phyloP scores from a whole-genome alignment of 2,113 vertebrate species.

The Bujurquina vittata region DNA sequence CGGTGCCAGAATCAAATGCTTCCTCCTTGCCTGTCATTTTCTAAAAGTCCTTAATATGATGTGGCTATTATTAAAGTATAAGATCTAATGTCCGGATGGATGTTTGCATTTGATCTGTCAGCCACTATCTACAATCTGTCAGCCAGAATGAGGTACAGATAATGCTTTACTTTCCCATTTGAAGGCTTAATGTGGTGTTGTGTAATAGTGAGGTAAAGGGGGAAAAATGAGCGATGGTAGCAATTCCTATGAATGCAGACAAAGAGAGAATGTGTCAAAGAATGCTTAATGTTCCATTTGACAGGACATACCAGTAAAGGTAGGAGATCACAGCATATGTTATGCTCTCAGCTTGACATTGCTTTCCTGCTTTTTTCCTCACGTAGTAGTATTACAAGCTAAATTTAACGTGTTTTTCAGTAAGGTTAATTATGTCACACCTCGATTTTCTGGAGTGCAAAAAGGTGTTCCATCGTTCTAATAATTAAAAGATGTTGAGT shows the following conservation, averaged over 20 bases:
- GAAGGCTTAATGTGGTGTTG: constrained; percentile 41
- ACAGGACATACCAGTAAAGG: constrained; percentile 9
- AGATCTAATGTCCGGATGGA: constrained; percentile 64
- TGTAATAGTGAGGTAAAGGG: constrained; percentile 64
- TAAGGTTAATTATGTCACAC: constrained; percentile 25
- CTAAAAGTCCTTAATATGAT: constrained; percentile 33
- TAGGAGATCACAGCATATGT: constrained; percentile 5
- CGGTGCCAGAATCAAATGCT: constrained; percentile 54
- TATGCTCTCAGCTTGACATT: neutral
- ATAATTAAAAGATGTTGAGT: neutral
- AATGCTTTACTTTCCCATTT: constrained; percentile 79
- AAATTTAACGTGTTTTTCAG: neutral
- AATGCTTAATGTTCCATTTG: constrained; percentile 33
- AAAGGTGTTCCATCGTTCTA: neutral
- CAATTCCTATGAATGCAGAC: constrained; percentile 44
- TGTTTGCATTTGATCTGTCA: constrained; percentile 57
- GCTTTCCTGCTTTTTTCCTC: neutral
- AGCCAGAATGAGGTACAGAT: constrained; percentile 66
- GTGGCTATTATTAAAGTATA: constrained; percentile 67
- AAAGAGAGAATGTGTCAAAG: constrained; percentile 36
- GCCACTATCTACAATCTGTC: constrained; percentile 55
- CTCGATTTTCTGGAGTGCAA: neutral
- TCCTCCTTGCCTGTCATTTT: constrained; percentile 53
- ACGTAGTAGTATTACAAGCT: constrained; percentile 8
- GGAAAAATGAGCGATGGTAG: constrained; percentile 41